Evolutionary conservation across 1,140 invertebrate genomes (phyloP).

Genomic region (Rhizoglyphus robini): DNA sequence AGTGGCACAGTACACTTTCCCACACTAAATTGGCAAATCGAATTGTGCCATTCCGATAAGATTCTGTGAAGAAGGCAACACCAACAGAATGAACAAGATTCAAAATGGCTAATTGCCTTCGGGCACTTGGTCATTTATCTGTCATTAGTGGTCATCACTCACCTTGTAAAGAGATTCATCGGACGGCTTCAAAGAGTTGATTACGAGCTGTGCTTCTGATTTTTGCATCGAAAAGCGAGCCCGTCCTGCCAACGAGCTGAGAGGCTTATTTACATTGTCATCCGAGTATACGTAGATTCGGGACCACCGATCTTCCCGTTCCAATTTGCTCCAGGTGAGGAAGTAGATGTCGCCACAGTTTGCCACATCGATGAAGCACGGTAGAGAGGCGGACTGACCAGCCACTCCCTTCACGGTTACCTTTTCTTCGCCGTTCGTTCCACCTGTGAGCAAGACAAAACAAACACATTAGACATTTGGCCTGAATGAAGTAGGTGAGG

Average conservation of each 20-base stretch:
- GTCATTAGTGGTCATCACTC: too few species aligned
- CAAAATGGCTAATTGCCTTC: too few species aligned
- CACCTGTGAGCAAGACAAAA: slow-evolving; percentile 2
- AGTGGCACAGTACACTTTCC: too few species aligned
- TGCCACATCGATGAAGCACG: slow-evolving; percentile 26
- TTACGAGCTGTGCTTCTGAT: slow-evolving; percentile 21
- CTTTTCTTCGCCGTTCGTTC: not conserved
- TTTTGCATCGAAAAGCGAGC: slow-evolving; percentile 22
- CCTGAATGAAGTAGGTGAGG: too few species aligned
- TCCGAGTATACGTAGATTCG: slow-evolving; percentile 28
- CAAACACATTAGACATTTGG: not conserved
- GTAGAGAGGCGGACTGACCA: slow-evolving; percentile 24
- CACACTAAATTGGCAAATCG: too few species aligned
- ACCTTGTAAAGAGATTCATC: slow-evolving; percentile 28
- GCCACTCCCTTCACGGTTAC: slow-evolving; percentile 24
- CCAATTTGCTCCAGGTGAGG: slow-evolving; percentile 29
- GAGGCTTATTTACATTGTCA: slow-evolving; percentile 25
- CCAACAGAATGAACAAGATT: too few species aligned
- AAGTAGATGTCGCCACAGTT: slow-evolving; percentile 29
- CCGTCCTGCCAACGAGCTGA: slow-evolving; percentile 25
- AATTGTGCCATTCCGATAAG: too few species aligned
- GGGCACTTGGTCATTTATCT: too few species aligned
- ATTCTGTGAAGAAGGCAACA: too few species aligned
- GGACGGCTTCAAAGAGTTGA: slow-evolving; percentile 23
- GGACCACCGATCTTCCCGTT: slow-evolving; percentile 27